These are phyloP conservation scores for Microctonus hyperodae DNA, from an alignment of 2,888 invertebrate genomes.

Conservation along the genomic window DNA sequence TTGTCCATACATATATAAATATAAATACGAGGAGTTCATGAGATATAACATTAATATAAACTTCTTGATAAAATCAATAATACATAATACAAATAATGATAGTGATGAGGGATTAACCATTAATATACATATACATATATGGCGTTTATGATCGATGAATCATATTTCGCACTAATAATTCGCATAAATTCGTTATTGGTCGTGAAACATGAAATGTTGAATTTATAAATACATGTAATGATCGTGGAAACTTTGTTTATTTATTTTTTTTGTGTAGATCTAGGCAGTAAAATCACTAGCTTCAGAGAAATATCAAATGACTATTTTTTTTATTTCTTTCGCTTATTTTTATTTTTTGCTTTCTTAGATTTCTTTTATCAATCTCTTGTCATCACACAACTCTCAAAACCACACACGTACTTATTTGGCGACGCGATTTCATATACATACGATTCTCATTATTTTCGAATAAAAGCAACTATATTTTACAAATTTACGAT, in stretches of 20 bases:
- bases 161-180: constrained; percentile 3
- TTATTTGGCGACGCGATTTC: not conserved
- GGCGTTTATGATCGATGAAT: constrained; percentile 9
- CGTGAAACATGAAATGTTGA: not conserved
- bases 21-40: constrained; percentile 23
- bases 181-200: constrained; percentile 17
- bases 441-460: not conserved
- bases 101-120: constrained; percentile 11
- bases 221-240: constrained; percentile 18
- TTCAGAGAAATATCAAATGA: constrained; percentile 5
- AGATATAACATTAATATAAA: constrained; percentile 38
- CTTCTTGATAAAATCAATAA: constrained; percentile 41
- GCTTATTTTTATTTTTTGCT: not conserved
- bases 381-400: not conserved
- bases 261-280: not conserved
- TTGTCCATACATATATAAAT: constrained; percentile 3
- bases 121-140: constrained; percentile 4
- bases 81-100: constrained; percentile 32
- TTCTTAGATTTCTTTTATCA: not conserved
- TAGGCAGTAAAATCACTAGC: constrained; percentile 23
- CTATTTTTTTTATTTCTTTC: not conserved
- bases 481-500: constrained; percentile 7
- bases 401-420: not conserved
- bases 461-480: constrained; percentile 1
- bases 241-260: not conserved